A percentile compares a stretch with the other conserved stretches of the same genome.
Conservation (phyloP, 2,113 vertebrate species). For the Ornithorhynchus anatinus region DNA sequence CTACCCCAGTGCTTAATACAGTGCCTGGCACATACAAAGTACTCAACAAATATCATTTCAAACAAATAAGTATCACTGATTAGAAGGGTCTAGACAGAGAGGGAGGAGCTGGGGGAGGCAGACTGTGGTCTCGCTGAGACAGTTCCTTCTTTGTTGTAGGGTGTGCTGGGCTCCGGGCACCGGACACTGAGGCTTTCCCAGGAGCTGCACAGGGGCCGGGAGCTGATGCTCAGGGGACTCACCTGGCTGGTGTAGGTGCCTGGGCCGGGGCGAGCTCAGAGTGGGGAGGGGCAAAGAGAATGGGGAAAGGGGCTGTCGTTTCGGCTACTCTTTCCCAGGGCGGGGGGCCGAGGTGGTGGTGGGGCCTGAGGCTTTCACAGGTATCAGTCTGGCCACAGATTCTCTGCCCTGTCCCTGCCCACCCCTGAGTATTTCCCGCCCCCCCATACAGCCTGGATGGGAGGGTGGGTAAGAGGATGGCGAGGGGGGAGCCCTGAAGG, state of each 20-base stretch:
- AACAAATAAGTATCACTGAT: no score
- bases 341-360: no score
- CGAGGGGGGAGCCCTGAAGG: no score
- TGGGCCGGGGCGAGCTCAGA: background rate
- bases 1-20: no score
- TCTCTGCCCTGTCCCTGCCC: background rate
- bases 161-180: slow-evolving; percentile 76
- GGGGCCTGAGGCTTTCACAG: no score
- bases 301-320: background rate
- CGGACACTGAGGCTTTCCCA: slow-evolving; percentile 79
- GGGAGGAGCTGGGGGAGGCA: background rate
- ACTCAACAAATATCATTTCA: no score
- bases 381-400: no score
- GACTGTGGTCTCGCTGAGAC: background rate
- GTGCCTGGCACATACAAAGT: no score
- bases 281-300: background rate
- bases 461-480: no score
- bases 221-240: slow-evolving; percentile 81
- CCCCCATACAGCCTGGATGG: no score
- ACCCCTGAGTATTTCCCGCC: background rate
- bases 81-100: background rate
- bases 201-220: slow-evolving; percentile 69
- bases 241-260: slow-evolving; percentile 83
- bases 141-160: slow-evolving; percentile 68
- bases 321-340: no score